phyloP scores from a whole-genome alignment of 2,113 vertebrate genomes.

The Salminus brasiliensis region DNA sequence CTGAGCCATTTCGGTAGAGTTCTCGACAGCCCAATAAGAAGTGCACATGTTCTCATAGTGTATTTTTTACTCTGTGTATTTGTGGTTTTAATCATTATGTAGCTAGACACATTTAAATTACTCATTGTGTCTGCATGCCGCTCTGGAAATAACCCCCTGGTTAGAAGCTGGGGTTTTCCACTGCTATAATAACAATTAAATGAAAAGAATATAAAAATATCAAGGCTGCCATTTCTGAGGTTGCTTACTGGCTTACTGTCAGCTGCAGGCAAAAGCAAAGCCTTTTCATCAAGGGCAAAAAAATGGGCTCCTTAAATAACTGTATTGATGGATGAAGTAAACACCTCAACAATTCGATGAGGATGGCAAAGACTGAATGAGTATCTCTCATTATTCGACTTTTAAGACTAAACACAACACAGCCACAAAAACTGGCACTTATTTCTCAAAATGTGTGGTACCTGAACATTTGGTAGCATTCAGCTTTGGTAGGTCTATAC shows the following conservation, averaged over 20 bases:
- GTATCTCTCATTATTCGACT: conserved; percentile 4
- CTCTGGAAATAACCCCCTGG: not conserved
- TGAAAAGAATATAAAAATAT: not conserved
- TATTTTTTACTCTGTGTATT: not conserved
- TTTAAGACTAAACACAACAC: not conserved
- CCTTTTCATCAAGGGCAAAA: conserved; percentile 4
- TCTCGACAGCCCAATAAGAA: not conserved
- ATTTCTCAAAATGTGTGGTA: too few relatives aligned
- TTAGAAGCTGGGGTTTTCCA: not conserved
- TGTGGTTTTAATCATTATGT: not conserved
- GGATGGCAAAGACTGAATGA: not conserved
- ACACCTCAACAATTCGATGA: not conserved
- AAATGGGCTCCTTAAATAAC: not conserved
- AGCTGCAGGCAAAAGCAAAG: not conserved
- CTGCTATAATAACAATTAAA: not conserved
- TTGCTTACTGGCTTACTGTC: not conserved
- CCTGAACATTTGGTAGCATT: too few relatives aligned
- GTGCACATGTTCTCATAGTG: not conserved
- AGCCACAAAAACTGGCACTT: too few relatives aligned
- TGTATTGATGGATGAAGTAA: not conserved
- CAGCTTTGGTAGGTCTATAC: too few relatives aligned
- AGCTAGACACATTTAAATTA: not conserved
- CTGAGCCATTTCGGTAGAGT: not conserved
- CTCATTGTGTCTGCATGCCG: not conserved
- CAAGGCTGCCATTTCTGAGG: not conserved